Evolutionary conservation across 1,140 invertebrate genomes (phyloP).

Genomic region (Ectropis grisescens): DNA sequence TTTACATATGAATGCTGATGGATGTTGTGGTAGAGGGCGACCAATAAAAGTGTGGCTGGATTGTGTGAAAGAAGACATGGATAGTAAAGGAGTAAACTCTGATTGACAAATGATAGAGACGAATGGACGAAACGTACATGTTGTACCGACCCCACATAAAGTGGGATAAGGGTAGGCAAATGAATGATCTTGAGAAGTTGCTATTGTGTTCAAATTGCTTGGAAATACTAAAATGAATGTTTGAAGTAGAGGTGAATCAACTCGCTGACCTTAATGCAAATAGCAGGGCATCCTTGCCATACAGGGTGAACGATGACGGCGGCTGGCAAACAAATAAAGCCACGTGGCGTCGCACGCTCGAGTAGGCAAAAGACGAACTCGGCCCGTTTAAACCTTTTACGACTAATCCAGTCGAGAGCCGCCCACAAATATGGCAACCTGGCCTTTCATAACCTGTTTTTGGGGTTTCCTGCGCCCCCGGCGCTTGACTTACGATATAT

Average conservation of each 20-base stretch:
- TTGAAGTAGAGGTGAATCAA: conserved; percentile 24
- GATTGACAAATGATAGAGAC: too few relatives aligned
- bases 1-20: too few relatives aligned
- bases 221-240: too few relatives aligned
- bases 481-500: conserved; percentile 13
- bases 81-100: too few relatives aligned
- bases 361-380: conserved; percentile 43
- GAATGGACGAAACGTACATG: too few relatives aligned
- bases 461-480: conserved; percentile 54
- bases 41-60: too few relatives aligned
- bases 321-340: conserved; percentile 34
- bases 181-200: too few relatives aligned
- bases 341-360: conserved; percentile 41
- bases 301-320: conserved; percentile 39
- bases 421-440: conserved; percentile 61
- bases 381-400: conserved; percentile 64
- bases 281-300: conserved; percentile 33
- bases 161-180: too few relatives aligned
- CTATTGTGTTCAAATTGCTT: too few relatives aligned
- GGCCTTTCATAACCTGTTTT: conserved; percentile 66
- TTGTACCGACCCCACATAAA: too few relatives aligned
- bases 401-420: conserved; percentile 58
- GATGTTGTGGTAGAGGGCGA: too few relatives aligned
- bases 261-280: conserved; percentile 34
- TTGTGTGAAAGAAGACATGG: too few relatives aligned